A percentile compares a stretch with the other conserved stretches of the same genome.
Evolutionary conservation across 2,888 invertebrate genomes (phyloP).

Genomic region (Agonopterix alstromeriana): DNA sequence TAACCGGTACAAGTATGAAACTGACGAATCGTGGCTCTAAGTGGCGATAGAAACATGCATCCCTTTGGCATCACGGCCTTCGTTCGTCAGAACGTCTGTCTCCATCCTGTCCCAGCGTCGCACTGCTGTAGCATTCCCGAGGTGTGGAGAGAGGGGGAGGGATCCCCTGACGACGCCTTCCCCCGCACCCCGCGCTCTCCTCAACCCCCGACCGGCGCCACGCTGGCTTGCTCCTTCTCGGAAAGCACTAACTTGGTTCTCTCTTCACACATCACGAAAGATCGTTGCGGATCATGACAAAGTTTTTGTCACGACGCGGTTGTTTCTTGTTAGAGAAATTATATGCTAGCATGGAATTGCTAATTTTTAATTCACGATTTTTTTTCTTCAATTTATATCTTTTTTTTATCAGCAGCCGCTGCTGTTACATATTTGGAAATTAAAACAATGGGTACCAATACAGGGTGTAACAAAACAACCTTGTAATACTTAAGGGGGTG

Average conservation of each 20-base stretch:
- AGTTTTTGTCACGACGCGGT: background rate
- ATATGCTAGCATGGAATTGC: no score
- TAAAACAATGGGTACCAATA: no score
- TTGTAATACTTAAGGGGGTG: no score
- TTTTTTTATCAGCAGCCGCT: no score
- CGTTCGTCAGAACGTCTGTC: constrained; percentile 32
- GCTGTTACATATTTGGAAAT: no score
- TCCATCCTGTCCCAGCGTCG: constrained; percentile 29
- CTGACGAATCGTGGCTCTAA: background rate
- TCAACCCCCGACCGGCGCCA: constrained; percentile 13
- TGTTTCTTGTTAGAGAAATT: background rate
- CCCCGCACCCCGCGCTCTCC: constrained; percentile 1
- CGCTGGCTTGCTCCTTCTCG: constrained; percentile 8
- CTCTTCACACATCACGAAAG: background rate
- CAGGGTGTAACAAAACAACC: no score
- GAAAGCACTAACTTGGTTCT: background rate
- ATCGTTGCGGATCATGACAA: no score
- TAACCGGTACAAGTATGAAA: background rate
- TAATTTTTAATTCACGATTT: no score
- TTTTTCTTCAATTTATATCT: no score
- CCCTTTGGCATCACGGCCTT: constrained; percentile 17
- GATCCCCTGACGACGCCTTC: constrained; percentile 5
- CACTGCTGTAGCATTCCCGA: constrained; percentile 50
- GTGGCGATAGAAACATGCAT: constrained; percentile 3
- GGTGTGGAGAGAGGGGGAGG: constrained; percentile 12